These are phyloP conservation scores for Falco columbarius DNA, from an alignment of 2,797 vertebrate genomes.

Conservation along the genomic window DNA sequence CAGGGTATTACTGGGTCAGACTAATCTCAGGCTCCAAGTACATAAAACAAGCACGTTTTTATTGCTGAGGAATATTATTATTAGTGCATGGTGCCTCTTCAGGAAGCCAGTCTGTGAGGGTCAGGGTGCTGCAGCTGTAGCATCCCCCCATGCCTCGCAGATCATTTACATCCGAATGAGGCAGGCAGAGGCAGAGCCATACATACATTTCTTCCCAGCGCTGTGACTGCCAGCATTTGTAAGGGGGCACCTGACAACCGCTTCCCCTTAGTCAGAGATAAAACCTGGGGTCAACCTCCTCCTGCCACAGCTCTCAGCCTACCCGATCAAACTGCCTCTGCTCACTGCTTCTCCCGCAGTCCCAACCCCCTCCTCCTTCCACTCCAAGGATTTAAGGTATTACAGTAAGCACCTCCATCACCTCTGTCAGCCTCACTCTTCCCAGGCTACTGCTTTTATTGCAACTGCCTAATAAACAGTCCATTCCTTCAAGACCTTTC, in stretches of 20 bases:
- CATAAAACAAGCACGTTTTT: neutral
- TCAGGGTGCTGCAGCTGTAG: neutral
- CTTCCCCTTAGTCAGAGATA: neutral
- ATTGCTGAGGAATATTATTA: neutral
- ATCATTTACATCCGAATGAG: neutral
- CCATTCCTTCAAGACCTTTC: neutral
- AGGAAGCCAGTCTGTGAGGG: neutral
- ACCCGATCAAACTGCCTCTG: neutral
- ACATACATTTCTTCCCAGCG: neutral
- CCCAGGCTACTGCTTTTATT: neutral
- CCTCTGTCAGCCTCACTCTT: neutral
- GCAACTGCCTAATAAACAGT: neutral
- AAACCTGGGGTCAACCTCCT: neutral
- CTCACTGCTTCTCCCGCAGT: neutral
- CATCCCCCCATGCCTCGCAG: neutral
- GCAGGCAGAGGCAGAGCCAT: neutral
- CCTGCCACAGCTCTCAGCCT: neutral
- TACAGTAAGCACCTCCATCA: neutral
- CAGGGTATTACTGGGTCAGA: neutral
- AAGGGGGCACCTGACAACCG: neutral
- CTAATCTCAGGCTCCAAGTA: neutral
- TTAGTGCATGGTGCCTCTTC: neutral
- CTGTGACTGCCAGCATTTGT: neutral
- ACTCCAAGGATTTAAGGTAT: neutral
- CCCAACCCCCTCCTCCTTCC: neutral